Evolutionary conservation across 2,797 vertebrate genomes (phyloP), one percentile per base, ranked within the genome.

Genomic region (Chaunax sp.): DNA sequence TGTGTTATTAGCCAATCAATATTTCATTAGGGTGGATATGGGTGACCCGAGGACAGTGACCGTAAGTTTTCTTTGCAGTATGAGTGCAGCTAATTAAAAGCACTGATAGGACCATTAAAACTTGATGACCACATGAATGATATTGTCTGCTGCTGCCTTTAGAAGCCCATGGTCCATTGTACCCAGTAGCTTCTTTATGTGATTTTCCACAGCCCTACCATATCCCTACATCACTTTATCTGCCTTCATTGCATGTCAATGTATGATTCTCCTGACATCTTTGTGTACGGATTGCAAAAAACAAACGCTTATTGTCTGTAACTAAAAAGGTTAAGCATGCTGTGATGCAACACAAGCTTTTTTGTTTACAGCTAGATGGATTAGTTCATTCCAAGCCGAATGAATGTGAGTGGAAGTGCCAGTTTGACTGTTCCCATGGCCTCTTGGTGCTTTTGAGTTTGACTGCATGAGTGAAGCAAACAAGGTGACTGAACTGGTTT

Each of bases 341-440:
- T 79, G 64, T 89, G 75, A 77, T 65, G 85, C 76, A 88, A 88
- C 61, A 40, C n/a, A 22, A 59, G 74, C 43, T 69, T 85, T 78
- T 77, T 77, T 61, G 72, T 78, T 62, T 55, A 6, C 47, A 22
- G 38, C 38, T 45, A 20, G 76, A 40, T 75, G 74, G 85, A 89
- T 90, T 84, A 87, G 69, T 52, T 74, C 56, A 56, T 75, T 83
- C 72, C 73, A 73, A 19, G 62, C 56, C 63, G 68, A 77, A 70
- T 75, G 66, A 77, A 71, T 81, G 68, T 49, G 58, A 79, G 54
- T 60, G 61, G 68, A 59, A 74, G 26, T 35, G 74, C 67, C 61
- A 49, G 61, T 62, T 63, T 72, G 46, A 57, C 37, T 45, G 46
- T 64, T 77, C 64, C 62, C 75, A 54, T 62, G 73, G 61, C 16